Evolutionary conservation across 2,888 invertebrate genomes (phyloP).

Genomic region (Eupithecia tripunctaria): DNA sequence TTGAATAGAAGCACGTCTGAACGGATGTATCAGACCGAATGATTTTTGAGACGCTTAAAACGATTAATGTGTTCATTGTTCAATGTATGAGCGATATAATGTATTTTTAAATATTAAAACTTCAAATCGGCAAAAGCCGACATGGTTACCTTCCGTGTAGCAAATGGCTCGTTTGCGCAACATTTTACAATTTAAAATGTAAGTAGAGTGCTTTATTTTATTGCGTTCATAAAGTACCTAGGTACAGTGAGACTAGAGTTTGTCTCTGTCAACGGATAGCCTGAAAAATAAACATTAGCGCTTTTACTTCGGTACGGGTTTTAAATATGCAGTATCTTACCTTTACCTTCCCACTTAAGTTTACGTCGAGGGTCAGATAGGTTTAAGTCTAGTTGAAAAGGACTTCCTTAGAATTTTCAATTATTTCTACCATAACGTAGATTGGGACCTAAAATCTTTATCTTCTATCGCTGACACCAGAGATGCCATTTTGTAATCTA

Average conservation of each 20-base stretch:
- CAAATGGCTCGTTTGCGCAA: neutral
- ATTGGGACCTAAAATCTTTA: neutral
- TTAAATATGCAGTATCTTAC: conserved; percentile 4
- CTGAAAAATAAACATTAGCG: conserved; percentile 17
- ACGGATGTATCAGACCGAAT: too few species aligned
- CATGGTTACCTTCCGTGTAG: neutral
- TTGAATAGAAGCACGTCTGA: too few species aligned
- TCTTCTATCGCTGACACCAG: neutral
- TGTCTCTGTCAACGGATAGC: conserved; percentile 11
- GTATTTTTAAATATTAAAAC: too few species aligned
- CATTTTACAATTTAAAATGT: conserved; percentile 24
- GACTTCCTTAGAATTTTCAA: neutral
- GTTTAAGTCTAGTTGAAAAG: neutral
- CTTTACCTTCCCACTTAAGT: neutral
- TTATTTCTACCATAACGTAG: neutral
- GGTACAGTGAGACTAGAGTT: conserved; percentile 6
- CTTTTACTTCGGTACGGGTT: neutral
- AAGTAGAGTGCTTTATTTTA: conserved; percentile 15
- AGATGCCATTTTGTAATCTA: neutral
- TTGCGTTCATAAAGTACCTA: conserved; percentile 10
- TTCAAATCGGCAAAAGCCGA: neutral
- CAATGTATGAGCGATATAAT: too few species aligned
- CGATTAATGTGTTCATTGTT: too few species aligned
- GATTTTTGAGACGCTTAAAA: too few species aligned
- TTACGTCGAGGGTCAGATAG: neutral